Base-by-base conservation (phyloP, 2,113 vertebrate species). In the Apaloderma vittatum region DNA sequence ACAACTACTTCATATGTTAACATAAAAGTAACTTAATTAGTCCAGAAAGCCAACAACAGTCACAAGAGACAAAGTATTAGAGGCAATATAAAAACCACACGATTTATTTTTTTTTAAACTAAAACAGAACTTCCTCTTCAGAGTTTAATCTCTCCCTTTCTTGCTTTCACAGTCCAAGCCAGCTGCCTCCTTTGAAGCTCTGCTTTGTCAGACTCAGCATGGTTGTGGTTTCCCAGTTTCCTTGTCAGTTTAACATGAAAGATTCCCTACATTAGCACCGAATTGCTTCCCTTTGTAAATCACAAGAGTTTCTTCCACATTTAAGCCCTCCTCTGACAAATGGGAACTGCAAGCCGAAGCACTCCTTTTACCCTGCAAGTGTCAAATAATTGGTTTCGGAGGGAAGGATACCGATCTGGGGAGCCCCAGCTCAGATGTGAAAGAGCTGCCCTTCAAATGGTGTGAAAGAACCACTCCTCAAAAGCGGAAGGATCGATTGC, bases 11-110 rank as follows among this genome's bases (percentile, higher is more conserved):
- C 85, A 54, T 52, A 85, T 4, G 36, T 89, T 81, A 84, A 94
- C 95, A 88, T 91, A 85, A 93, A 95, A 93, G 76, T 81, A 88
- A 94, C 92, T 91, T 95, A 88, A 96, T 96, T 96, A 96, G 93
- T 84, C 32, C 72, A 94, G 88, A 88, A 92, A 92, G 62, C 75
- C 92, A 94, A 75, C 68, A 94, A 71, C 36, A 76, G 37, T 71
- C 92, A 92, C 86, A 84, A 58, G 49, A 89, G 54, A 57, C 40
- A 32, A 63, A 52, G 45, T 52, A 96, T 78, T 84, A 67, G 62
- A 92, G 54, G 73, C 90, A 88, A 37, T 32, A 59, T 8, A 84
- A 77, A 92, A 92, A 77, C 12, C 68, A 93, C 3, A 9, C 12
- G 0, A 9, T 1, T 21, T 72, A n/a, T 13, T 52, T 40, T 16